Conservation (phyloP, 2,888 invertebrate species). For the Stenurella melanura region DNA sequence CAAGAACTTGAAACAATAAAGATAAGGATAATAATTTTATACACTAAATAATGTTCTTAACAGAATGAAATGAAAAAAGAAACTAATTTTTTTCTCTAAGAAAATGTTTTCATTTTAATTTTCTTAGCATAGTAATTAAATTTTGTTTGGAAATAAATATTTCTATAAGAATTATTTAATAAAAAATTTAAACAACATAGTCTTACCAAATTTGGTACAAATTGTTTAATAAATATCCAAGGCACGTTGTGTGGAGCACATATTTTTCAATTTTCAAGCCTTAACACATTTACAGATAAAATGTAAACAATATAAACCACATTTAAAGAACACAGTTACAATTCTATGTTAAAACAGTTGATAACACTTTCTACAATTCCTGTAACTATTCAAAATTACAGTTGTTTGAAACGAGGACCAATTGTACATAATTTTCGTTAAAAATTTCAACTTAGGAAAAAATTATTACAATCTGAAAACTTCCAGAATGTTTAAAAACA, state of each 20-base stretch:
- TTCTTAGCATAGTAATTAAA: too few relatives aligned
- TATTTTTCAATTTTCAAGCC: not conserved
- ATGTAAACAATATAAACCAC: too few relatives aligned
- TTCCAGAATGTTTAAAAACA: conserved; percentile 55
- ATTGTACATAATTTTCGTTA: not conserved
- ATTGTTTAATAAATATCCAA: not conserved
- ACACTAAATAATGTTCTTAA: too few relatives aligned
- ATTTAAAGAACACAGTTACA: not conserved
- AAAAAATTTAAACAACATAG: too few relatives aligned
- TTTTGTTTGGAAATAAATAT: too few relatives aligned
- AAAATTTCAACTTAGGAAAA: not conserved
- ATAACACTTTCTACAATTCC: not conserved
- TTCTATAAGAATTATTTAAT: too few relatives aligned
- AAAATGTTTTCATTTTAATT: too few relatives aligned
- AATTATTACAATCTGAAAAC: conserved; percentile 4
- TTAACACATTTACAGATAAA: not conserved
- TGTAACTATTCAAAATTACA: not conserved
- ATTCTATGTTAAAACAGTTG: not conserved
- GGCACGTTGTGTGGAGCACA: not conserved
- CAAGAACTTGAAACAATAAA: too few relatives aligned
- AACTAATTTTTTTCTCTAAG: too few relatives aligned
- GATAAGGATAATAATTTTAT: too few relatives aligned
- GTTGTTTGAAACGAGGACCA: not conserved
- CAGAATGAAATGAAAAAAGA: too few relatives aligned
- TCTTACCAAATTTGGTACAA: not conserved